Percentiles rank a stretch among this genome's conserved stretches.
Evolutionary conservation across 2,797 vertebrate genomes (phyloP).

Genomic region (Melanotaenia maccullochi): DNA sequence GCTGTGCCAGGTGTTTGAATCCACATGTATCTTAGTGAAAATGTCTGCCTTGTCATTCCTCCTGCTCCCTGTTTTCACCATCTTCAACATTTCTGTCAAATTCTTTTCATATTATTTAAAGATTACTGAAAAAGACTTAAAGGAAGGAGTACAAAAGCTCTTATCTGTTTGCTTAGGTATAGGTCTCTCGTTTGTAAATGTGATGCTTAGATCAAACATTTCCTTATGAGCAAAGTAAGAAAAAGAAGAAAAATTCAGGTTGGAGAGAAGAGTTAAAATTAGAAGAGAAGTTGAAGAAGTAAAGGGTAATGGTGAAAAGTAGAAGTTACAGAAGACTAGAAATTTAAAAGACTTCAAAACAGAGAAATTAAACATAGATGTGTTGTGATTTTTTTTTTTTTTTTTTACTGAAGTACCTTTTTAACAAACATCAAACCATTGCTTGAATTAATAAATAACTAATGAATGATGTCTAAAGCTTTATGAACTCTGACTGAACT

Average conservation of each 20-base stretch:
- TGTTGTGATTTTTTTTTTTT: not conserved
- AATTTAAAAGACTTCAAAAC: slow-evolving; percentile 6
- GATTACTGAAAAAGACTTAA: not conserved
- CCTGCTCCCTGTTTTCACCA: not conserved
- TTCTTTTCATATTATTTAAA: not conserved
- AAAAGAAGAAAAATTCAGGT: not conserved
- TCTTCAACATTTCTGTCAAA: not conserved
- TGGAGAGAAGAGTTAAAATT: not conserved
- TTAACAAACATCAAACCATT: slow-evolving; percentile 26
- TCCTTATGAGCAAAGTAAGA: not conserved
- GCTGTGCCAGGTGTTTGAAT: slow-evolving; percentile 13
- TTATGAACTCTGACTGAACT: slow-evolving; percentile 35
- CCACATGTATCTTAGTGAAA: not conserved
- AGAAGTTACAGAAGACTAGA: not conserved
- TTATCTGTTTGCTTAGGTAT: not conserved
- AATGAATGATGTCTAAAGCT: slow-evolving; percentile 38
- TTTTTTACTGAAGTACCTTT: slow-evolving; percentile 18
- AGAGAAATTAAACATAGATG: not conserved
- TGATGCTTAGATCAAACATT: not conserved
- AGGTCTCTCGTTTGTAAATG: not conserved
- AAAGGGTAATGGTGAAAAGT: not conserved
- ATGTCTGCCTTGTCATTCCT: slow-evolving; percentile 1
- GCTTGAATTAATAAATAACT: slow-evolving; percentile 37
- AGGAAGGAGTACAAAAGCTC: not conserved
- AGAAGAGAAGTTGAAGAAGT: not conserved